Base-by-base conservation (phyloP, 2,113 vertebrate genomes). In the Trichechus manatus region DNA sequence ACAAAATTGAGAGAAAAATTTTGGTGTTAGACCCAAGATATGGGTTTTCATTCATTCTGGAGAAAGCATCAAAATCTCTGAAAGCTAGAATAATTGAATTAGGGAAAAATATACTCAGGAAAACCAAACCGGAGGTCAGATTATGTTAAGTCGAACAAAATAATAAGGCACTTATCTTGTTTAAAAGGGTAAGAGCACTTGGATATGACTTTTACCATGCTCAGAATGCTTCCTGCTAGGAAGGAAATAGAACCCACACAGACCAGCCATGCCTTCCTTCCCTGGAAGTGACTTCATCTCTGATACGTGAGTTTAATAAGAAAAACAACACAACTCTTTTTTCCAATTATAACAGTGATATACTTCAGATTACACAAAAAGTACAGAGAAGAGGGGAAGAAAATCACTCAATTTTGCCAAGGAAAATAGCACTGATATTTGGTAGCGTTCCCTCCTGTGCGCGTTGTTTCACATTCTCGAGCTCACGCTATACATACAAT, bases 261-360 rank as follows among this genome's bases (percentile, higher is more conserved):
- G 42, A 63, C 56, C 27, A 74, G 86, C 56, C 83, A 80, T 13
- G 15, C 63, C 85, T 91, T 79, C 74, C 92, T 89, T 93, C 61
- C 78, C 92, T 63, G 77, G 90, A 96, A 87, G 85, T 92, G 87
- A 95, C 64, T 85, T 93, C 92, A 93, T 44, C n/a, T 91, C 87
- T 82, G 82, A 82, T 78, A 68, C 47, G 61, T 94, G 74, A 81
- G 31, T 10, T 22, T 29, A 72, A 87, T 79, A 53, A 78, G 47
- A 84, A 87, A 50, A 94, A 79, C 53, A 87, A 39, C 20, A 39
- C 25, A 53, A 47, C 27, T 23, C 47, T 89, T 95, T 50, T 74
- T 33, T 31, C 87, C 10, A 13, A 36, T 70, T 82, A 83, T 25
- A 87, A 91, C 82, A 95, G 44, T 31, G 39, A 70, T 11, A 9